Percentiles rank a stretch among this genome's conserved stretches.
Evolutionary conservation across 2,888 invertebrate species (phyloP).

Genomic region (Agrilus biguttatus): DNA sequence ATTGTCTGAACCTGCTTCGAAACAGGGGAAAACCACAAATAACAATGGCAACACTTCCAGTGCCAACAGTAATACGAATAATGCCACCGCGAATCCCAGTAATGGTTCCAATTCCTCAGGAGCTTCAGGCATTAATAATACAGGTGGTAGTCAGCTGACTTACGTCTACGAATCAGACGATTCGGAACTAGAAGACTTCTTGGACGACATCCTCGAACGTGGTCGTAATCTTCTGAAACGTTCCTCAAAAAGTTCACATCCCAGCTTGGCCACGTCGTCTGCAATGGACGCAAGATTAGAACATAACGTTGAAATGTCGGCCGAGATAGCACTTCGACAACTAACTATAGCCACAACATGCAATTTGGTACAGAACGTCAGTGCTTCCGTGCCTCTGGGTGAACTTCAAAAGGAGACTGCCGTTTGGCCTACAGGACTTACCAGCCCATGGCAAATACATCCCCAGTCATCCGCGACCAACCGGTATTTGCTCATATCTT

Average conservation of each 20-base stretch:
- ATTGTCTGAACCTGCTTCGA: slow-evolving; percentile 11
- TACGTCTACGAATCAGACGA: slow-evolving; percentile 70
- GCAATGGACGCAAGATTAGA: slow-evolving; percentile 69
- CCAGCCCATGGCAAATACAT: slow-evolving; percentile 37
- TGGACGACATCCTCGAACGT: slow-evolving; percentile 52
- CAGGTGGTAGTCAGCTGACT: slow-evolving; percentile 38
- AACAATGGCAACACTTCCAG: slow-evolving; percentile 4
- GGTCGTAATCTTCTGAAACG: slow-evolving; percentile 38
- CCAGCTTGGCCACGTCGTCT: slow-evolving; percentile 34
- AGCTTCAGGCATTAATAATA: slow-evolving; percentile 14
- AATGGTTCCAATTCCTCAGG: not conserved
- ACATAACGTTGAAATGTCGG: slow-evolving; percentile 59
- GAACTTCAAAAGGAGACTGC: slow-evolving; percentile 29
- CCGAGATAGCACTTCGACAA: slow-evolving; percentile 61
- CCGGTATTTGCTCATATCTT: slow-evolving; percentile 48
- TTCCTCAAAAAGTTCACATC: slow-evolving; percentile 11
- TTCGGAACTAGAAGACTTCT: slow-evolving; percentile 64
- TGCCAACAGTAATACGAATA: not conserved
- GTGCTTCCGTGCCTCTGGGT: slow-evolving; percentile 26
- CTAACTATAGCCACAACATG: slow-evolving; percentile 21
- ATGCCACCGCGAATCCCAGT: not conserved
- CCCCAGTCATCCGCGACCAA: slow-evolving; percentile 29
- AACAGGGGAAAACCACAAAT: slow-evolving; percentile 15
- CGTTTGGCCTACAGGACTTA: slow-evolving; percentile 31
- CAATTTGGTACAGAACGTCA: slow-evolving; percentile 22